Conservation (phyloP, 2,113 vertebrate species). For the Chamaetylas fuelleborni region DNA sequence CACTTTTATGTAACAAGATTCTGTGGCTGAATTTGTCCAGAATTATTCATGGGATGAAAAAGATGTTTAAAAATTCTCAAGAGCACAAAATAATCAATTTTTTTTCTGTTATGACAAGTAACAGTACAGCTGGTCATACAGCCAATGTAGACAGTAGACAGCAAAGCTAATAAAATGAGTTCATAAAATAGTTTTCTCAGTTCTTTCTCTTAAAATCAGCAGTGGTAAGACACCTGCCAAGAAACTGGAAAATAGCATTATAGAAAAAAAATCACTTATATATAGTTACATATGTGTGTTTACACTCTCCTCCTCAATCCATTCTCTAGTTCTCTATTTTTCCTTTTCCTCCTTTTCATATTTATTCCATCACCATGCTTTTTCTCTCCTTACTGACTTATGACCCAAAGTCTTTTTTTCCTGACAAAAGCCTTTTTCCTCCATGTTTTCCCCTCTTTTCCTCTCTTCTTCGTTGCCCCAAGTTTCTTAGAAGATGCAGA, state of each 20-base stretch:
- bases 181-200: background rate
- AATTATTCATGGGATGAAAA: background rate
- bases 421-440: background rate
- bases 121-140: background rate
- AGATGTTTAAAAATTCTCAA: background rate
- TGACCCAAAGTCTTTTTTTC: background rate
- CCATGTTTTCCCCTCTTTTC: background rate
- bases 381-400: background rate
- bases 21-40: background rate
- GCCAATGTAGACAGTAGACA: background rate
- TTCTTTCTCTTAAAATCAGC: background rate
- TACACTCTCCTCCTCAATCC: background rate
- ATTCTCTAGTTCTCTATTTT: background rate
- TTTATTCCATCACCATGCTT: background rate
- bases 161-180: background rate
- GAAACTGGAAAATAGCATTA: background rate
- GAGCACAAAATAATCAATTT: background rate
- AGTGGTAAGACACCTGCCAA: background rate
- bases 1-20: background rate
- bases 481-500: background rate
- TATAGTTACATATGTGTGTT: accelerated
- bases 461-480: background rate
- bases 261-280: background rate
- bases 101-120: background rate
- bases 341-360: background rate